Evolutionary conservation across 2,113 vertebrate genomes (phyloP), one percentile per base, ranked within the genome.

Genomic region (Polypterus senegalus): DNA sequence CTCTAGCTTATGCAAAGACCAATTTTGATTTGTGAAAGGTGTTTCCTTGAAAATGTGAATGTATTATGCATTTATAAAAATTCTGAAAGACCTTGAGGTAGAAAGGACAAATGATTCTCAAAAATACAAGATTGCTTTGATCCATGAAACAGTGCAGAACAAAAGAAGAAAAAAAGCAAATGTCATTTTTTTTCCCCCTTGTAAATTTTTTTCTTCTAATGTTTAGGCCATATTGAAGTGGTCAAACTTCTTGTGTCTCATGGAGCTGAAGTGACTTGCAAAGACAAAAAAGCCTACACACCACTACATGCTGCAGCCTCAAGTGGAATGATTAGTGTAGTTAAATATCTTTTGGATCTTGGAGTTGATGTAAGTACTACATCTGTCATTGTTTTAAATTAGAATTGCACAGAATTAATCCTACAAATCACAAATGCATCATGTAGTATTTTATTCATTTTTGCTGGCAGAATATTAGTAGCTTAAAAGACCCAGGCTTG

Each of bases 221-320:
- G 49, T 47, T 68, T 69, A 99, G 95, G 96, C 67, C 94, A 98
- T 75, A 93, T 91, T 75, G 96, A 99, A 79, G 96, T 97, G 65
- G 92, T 98, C 70, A 97, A 94, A 75, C 74, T 98, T 61, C 88
- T 97, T 1, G 91, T 94, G 65, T 86, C 92, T 45, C 90, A 97
- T 1, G 92, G 93, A 71, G 92, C 96, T 60, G 96, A 99, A 79
- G 92, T 98, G 67, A 89, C 88, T 9, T 99, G 95, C 76, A 97
- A 96, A 74, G 95, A 97, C 78, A 98, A 98, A 78, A 97, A 97
- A 71, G 92, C 91, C 0, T 98, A 99, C 46, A 94, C 92, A 52
- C 95, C 95, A 47, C 84, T 97, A 58, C 96, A 98, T 64, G 92
- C 96, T 63, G 94, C 95, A 65, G 91, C 94, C 59, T 97, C 93